phyloP scores from a whole-genome alignment of 1,140 invertebrate species.

The Drosophila orena region DNA sequence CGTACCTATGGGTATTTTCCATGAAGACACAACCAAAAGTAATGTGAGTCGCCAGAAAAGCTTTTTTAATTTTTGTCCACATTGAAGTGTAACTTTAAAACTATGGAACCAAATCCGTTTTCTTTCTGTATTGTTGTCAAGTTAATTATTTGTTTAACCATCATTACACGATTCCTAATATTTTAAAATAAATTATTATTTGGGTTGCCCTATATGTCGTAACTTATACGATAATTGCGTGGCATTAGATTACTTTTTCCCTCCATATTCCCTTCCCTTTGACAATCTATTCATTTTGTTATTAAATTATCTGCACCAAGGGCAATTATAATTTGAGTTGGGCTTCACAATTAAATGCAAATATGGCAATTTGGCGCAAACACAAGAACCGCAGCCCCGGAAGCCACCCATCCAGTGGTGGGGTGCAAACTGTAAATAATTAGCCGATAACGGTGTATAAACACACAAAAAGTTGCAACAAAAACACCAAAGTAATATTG shows the following conservation, averaged over 20 bases:
- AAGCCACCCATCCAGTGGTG: background rate
- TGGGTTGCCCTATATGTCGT: too few relatives aligned
- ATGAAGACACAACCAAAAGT: too few relatives aligned
- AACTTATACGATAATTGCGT: background rate
- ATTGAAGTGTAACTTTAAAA: too few relatives aligned
- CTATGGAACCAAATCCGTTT: too few relatives aligned
- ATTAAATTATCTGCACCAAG: constrained; percentile 20
- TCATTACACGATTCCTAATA: too few relatives aligned
- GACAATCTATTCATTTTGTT: background rate
- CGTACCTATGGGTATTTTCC: too few relatives aligned
- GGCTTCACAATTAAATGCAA: constrained; percentile 29
- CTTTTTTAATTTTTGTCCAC: too few relatives aligned
- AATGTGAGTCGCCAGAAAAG: too few relatives aligned
- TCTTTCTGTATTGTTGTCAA: too few relatives aligned
- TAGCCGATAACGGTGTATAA: constrained; percentile 63
- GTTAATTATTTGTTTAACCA: too few relatives aligned
- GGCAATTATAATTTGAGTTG: constrained; percentile 23
- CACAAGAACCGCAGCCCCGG: background rate
- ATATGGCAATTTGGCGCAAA: constrained; percentile 15
- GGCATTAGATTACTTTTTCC: background rate
- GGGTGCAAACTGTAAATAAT: constrained; percentile 71
- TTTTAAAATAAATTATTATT: too few relatives aligned
- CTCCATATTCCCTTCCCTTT: background rate
- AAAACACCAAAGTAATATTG: constrained; percentile 4
- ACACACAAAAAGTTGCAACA: constrained; percentile 44